Evolutionary conservation across 2,888 invertebrate genomes (phyloP).

Genomic region (Ganaspis brasiliensis): DNA sequence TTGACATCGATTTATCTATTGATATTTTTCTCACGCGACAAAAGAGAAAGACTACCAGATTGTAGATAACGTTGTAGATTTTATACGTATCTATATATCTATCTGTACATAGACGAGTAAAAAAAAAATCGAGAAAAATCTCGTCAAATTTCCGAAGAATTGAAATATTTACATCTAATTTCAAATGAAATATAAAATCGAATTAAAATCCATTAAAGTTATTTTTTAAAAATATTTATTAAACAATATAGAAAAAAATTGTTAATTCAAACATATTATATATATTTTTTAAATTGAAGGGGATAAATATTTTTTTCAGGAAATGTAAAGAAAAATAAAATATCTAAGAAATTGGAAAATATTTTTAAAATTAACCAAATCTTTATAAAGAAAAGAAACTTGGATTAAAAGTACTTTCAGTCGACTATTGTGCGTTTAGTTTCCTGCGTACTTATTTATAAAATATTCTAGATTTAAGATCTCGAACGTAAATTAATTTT

Average conservation of each 20-base stretch:
- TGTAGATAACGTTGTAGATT: constrained; percentile 34
- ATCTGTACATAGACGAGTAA: constrained; percentile 22
- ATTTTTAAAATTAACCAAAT: no score
- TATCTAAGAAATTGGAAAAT: no score
- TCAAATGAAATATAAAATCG: not conserved
- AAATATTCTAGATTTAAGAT: constrained; percentile 34
- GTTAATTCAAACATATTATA: no score
- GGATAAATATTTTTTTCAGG: no score
- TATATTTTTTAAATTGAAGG: no score
- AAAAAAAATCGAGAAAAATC: not conserved
- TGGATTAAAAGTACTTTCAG: not conserved
- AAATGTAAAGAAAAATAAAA: no score
- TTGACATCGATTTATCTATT: not conserved
- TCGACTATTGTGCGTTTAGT: constrained; percentile 14
- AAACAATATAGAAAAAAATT: no score
- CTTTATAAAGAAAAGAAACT: not conserved
- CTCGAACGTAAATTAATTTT: not conserved
- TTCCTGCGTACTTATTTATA: constrained; percentile 33
- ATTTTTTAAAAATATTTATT: not conserved
- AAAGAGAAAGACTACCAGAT: constrained; percentile 14
- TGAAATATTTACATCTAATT: constrained; percentile 5
- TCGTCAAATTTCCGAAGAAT: constrained; percentile 9
- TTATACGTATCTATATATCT: constrained; percentile 32
- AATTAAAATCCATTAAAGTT: not conserved
- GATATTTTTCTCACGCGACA: not conserved